phyloP scores from a whole-genome alignment of 2,113 vertebrate species.

The Marmota monax region DNA sequence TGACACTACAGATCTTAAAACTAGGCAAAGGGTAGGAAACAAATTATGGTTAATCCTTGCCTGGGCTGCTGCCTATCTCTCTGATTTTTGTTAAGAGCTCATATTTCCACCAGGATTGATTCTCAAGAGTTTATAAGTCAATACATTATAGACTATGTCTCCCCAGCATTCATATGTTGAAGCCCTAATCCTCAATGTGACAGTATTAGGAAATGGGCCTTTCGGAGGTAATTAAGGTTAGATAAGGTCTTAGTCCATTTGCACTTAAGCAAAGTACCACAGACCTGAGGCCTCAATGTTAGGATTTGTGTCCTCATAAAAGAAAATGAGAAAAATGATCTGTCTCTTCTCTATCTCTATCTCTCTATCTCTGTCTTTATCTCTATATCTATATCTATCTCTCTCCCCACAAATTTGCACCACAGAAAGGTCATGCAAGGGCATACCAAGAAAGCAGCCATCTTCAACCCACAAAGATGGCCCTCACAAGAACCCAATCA shows the following conservation, averaged over 20 bases:
- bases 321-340: background rate
- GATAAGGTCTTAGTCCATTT: background rate
- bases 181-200: background rate
- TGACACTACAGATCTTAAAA: background rate
- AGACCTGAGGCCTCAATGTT: background rate
- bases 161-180: background rate
- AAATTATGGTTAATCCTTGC: background rate
- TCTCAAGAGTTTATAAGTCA: background rate
- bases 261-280: too few relatives aligned
- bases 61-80: background rate
- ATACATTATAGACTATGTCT: background rate
- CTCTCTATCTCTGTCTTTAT: too few relatives aligned
- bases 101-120: background rate
- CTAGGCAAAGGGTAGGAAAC: background rate
- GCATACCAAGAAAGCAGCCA: background rate
- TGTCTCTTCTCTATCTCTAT: background rate
- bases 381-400: background rate
- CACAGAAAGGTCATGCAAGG: background rate
- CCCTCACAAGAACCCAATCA: background rate
- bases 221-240: background rate
- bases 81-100: background rate
- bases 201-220: background rate
- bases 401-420: background rate
- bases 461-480: background rate
- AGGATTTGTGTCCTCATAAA: background rate